Conservation (phyloP, 1,140 invertebrate genomes). For the Drosophila paulistorum region DNA sequence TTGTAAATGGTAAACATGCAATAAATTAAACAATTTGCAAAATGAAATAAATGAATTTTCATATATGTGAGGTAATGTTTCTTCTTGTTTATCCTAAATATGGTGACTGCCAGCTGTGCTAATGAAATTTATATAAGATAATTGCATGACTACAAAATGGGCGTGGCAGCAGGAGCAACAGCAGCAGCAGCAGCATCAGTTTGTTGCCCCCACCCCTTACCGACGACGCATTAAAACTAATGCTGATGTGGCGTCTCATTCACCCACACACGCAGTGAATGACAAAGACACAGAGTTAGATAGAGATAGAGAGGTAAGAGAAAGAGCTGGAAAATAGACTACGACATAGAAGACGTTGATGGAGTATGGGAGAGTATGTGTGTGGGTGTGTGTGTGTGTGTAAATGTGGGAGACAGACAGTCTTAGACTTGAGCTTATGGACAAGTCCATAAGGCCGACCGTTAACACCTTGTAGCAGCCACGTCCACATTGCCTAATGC, state of each 20-base stretch:
- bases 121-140: slow-evolving; percentile 78
- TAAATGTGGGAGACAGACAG: slow-evolving; percentile 51
- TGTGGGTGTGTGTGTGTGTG: slow-evolving; percentile 32
- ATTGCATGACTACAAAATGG: slow-evolving; percentile 53
- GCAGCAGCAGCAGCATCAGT: slow-evolving; percentile 40
- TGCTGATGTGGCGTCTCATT: slow-evolving; percentile 67
- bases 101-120: slow-evolving; percentile 59
- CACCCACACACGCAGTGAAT: slow-evolving; percentile 5
- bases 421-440: slow-evolving; percentile 73
- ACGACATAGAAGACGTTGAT: slow-evolving; percentile 12
- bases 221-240: slow-evolving; percentile 75
- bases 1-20: slow-evolving; percentile 78
- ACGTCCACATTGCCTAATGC: slow-evolving; percentile 76
- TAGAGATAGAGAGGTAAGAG: not conserved
- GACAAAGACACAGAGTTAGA: not conserved
- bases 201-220: slow-evolving; percentile 51
- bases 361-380: not conserved
- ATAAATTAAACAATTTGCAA: slow-evolving; percentile 78
- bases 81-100: slow-evolving; percentile 39
- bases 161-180: slow-evolving; percentile 29
- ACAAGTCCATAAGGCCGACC: slow-evolving; percentile 77
- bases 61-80: slow-evolving; percentile 50
- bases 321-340: slow-evolving; percentile 1
- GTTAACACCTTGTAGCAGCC: slow-evolving; percentile 79
- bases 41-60: slow-evolving; percentile 76